Evolutionary conservation across 1,140 invertebrate species (phyloP), one percentile per base, ranked within the genome.

Genomic region (Bombus picipes): DNA sequence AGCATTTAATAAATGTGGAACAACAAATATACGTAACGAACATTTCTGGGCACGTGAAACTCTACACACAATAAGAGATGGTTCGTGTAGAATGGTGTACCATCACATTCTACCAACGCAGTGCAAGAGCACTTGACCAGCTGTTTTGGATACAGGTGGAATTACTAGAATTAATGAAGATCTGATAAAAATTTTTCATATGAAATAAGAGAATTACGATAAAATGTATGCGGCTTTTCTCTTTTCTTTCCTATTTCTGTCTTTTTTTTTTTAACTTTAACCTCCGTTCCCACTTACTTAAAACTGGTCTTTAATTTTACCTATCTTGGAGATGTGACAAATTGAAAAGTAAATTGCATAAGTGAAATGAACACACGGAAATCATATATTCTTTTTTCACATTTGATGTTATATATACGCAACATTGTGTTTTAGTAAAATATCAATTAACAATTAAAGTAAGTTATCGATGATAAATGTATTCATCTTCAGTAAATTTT

Each of bases 261-360:
- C 2, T 37, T 8, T 71, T 66, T 28, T 37, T 62, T 78, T 34
- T 32, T 18, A 37, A 25, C 18, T 84, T 68, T 41, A 84, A 79
- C 41, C 72, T 12, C 57, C 18, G 0, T 22, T 47, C 12, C 12
- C 18, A 3, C 22, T 18, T 43, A 37, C 12, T 41, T 22, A 12
- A 43, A 18, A 9, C n/a, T 34, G 5, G 3, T 34, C 1, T 59
- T n/a, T 18, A 62, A 57, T 28, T 22, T 22, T 25, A 32, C 39
- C 25, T 13, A 57, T 25, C 4, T 72, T n/a, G 3, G 62, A 41
- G 8, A 41, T 25, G 25, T 62, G 8, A 18, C 22, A 84, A 84
- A 79, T 84, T 43, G 3, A 59, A 68, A 47, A 79, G 76, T 80
- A 47, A 41, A 47, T 4, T 34, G 10, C 18, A n/a, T 28, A 39